phyloP scores from a whole-genome alignment of 2,113 vertebrate genomes.

The Phoxinus phoxinus region DNA sequence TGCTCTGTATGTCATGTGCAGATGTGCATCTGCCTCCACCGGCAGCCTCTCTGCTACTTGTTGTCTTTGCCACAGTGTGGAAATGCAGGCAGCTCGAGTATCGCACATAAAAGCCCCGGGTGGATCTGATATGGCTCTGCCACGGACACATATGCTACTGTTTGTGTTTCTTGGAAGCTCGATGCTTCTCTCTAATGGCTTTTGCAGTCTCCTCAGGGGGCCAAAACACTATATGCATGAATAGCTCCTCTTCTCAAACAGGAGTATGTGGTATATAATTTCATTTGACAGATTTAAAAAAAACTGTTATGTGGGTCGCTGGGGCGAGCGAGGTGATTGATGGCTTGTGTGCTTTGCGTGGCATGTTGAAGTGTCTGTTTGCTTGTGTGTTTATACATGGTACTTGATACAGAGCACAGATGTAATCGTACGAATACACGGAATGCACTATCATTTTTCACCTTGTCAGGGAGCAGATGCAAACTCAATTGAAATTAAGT shows the following conservation, averaged over 20 bases:
- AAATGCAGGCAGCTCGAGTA: conserved; percentile 71
- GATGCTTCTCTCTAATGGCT: conserved; percentile 51
- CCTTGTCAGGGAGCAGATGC: conserved; percentile 19
- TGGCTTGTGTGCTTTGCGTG: conserved; percentile 33
- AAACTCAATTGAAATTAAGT: conserved; percentile 17
- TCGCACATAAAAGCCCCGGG: conserved; percentile 55
- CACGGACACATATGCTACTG: conserved; percentile 46
- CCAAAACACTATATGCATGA: not conserved
- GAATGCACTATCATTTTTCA: conserved; percentile 38
- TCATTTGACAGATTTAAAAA: conserved; percentile 11
- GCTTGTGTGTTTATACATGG: conserved; percentile 43
- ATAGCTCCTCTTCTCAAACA: not conserved
- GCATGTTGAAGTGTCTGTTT: conserved; percentile 12
- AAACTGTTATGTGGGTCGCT: conserved; percentile 40
- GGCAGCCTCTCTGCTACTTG: conserved; percentile 64
- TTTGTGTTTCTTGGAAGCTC: conserved; percentile 66
- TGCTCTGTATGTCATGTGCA: conserved; percentile 65
- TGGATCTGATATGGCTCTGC: conserved; percentile 64
- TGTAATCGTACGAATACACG: conserved; percentile 25
- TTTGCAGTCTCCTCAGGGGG: conserved; percentile 47
- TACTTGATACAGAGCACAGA: conserved; percentile 41
- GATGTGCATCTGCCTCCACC: conserved; percentile 71
- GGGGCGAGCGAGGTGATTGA: conserved; percentile 49
- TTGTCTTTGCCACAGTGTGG: conserved; percentile 74
- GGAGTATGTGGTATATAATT: conserved; percentile 26